phyloP scores from a whole-genome alignment of 2,888 invertebrate genomes.

The Stratiomys singularior region DNA sequence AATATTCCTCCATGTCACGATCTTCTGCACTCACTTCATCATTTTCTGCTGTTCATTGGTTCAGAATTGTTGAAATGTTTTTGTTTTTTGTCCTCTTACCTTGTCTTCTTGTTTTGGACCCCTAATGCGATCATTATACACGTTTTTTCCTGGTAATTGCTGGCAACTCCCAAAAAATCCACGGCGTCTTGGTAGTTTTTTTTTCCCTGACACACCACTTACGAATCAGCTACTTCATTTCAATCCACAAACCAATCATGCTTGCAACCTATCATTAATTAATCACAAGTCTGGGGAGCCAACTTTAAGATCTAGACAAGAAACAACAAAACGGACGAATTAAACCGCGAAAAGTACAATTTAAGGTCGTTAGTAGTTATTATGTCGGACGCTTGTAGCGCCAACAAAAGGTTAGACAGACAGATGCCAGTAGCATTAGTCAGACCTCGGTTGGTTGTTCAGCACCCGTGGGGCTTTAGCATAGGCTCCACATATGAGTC shows the following conservation, averaged over 20 bases:
- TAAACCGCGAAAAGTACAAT: constrained; percentile 16
- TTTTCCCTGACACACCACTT: not conserved
- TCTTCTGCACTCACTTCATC: not conserved
- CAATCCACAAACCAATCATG: constrained; percentile 10
- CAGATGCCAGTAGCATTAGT: constrained; percentile 25
- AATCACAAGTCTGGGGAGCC: constrained; percentile 8
- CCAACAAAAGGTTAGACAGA: constrained; percentile 17
- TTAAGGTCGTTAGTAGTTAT: constrained; percentile 29
- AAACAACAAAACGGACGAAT: constrained; percentile 26
- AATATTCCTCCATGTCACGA: not conserved
- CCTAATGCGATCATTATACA: not conserved
- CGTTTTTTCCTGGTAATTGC: not conserved
- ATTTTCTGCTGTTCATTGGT: not conserved
- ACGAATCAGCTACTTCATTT: constrained; percentile 13
- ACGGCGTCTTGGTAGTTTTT: no score
- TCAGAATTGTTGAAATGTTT: not conserved
- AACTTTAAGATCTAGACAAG: not conserved
- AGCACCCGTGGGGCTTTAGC: not conserved
- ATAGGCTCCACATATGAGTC: not conserved
- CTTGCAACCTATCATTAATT: constrained; percentile 16
- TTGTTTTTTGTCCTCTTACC: not conserved
- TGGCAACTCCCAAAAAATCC: no score
- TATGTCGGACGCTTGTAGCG: not conserved
- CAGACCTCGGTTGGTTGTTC: not conserved
- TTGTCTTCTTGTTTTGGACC: not conserved